These are phyloP conservation scores for Mastomys natalensis DNA, from an alignment of 2,113 vertebrate species.

Conservation along the genomic window DNA sequence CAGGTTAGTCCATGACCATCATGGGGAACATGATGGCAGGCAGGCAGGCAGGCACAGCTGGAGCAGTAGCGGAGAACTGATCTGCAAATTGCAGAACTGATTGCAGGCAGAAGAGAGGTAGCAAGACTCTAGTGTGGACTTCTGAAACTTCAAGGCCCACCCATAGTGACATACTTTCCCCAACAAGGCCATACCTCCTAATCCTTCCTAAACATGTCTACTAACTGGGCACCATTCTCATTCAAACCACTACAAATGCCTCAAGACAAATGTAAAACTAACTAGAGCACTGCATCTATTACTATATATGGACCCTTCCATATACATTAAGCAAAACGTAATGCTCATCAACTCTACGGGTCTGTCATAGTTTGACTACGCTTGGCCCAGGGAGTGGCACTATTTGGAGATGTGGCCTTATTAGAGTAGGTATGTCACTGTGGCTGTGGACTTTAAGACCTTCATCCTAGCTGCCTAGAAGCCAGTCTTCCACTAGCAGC, in stretches of 20 bases:
- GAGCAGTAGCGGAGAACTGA: neutral
- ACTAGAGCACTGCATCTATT: neutral
- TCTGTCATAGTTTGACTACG: neutral
- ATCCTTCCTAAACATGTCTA: neutral
- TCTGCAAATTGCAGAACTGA: no score
- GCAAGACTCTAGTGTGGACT: neutral
- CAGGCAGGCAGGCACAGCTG: no score
- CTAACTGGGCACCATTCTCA: neutral
- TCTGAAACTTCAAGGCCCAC: neutral
- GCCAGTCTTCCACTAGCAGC: no score
- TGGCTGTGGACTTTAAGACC: no score
- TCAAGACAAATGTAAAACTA: conserved; percentile 15
- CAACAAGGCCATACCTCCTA: neutral
- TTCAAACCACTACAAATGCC: neutral
- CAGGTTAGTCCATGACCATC: neutral
- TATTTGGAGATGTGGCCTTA: no score
- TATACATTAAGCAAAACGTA: conserved; percentile 22
- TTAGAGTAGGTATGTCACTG: no score
- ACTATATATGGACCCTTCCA: neutral
- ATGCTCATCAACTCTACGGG: neutral
- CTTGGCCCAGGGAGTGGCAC: no score
- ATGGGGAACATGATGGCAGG: neutral
- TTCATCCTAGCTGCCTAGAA: no score
- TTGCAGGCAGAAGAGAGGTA: neutral
- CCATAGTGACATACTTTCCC: neutral